Evolutionary conservation across 2,113 vertebrate genomes (phyloP).

Genomic region (Xenopus tropicalis): UCB_Xtro_10.0 CM004448.2:144806501-144807000

Average conservation of each 20-base stretch:
- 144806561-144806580: too few species aligned
- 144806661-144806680: neutral
- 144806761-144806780: constrained; percentile 13
- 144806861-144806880: neutral
- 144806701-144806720: constrained; percentile 2
- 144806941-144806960: too few species aligned
- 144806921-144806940: too few species aligned
- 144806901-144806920: too few species aligned
- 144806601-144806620: too few species aligned
- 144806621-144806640: too few species aligned
- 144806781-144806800: constrained; percentile 1
- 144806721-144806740: neutral
- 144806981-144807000: too few species aligned
- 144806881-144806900: neutral
- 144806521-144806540: too few species aligned
- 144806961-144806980: too few species aligned
- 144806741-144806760: constrained; percentile 11
- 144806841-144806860: neutral
- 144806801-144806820: neutral
- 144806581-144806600: too few species aligned
- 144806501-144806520: too few species aligned
- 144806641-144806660: constrained; percentile 23
- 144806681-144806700: constrained; percentile 20
- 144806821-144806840: neutral
- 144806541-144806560: too few species aligned